A percentile compares a stretch with the other conserved stretches of the same genome.
Evolutionary conservation across 2,888 invertebrate species (phyloP).

Genomic region (Spilosoma lubricipeda): DNA sequence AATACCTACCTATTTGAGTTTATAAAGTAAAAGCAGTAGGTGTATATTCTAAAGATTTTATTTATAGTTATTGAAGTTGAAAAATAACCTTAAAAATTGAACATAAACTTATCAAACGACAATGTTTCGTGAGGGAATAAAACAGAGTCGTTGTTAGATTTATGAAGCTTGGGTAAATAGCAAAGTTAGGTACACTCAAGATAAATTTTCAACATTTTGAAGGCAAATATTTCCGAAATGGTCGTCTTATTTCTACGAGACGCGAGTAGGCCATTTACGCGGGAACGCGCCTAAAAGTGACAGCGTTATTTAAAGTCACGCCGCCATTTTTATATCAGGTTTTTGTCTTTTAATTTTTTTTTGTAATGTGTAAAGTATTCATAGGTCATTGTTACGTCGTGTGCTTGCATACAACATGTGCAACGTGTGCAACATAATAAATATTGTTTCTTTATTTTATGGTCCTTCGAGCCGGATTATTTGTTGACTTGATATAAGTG

Average conservation of each 20-base stretch:
- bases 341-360: not conserved
- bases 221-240: conserved; percentile 44
- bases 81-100: conserved; percentile 7
- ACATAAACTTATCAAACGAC: conserved; percentile 33
- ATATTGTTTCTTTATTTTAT: too few relatives aligned
- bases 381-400: too few relatives aligned
- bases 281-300: conserved; percentile 33
- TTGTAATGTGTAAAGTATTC: too few relatives aligned
- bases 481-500: too few relatives aligned
- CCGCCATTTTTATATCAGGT: conserved; percentile 25
- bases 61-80: not conserved
- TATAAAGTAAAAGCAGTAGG: not conserved
- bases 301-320: conserved; percentile 40
- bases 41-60: not conserved
- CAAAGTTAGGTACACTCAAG: conserved; percentile 34
- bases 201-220: conserved; percentile 45
- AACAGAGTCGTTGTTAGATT: conserved; percentile 35
- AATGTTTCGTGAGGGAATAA: conserved; percentile 36
- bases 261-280: conserved; percentile 48
- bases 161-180: conserved; percentile 37
- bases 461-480: too few relatives aligned
- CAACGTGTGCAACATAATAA: too few relatives aligned
- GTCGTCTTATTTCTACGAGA: conserved; percentile 31
- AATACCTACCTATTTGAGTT: not conserved
- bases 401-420: too few relatives aligned